Percentiles rank a stretch among this genome's conserved stretches.
phyloP scores from a whole-genome alignment of 2,797 vertebrate species.

The Amphiprion clarkii region DNA sequence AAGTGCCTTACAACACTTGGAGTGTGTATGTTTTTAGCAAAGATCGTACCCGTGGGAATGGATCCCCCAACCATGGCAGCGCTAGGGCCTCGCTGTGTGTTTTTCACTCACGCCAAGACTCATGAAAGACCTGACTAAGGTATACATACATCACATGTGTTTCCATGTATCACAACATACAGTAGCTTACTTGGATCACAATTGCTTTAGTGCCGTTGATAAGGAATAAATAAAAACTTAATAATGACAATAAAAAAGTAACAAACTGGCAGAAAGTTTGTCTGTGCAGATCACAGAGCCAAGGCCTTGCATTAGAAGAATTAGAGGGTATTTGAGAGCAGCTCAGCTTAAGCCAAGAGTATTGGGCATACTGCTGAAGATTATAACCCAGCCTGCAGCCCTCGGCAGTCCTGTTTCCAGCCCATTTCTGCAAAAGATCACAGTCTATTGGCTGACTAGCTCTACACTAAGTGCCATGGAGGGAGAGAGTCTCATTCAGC shows the following conservation, averaged over 20 bases:
- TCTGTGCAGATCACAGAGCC: constrained; percentile 50
- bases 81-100: background rate
- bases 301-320: constrained; percentile 69
- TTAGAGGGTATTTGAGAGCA: constrained; percentile 75
- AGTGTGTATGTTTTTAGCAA: constrained; percentile 1
- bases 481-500: constrained; percentile 62
- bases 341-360: constrained; percentile 71
- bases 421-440: constrained; percentile 79
- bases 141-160: background rate
- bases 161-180: constrained; percentile 25
- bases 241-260: constrained; percentile 50
- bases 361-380: constrained; percentile 72
- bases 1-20: background rate
- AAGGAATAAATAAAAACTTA: constrained; percentile 55
- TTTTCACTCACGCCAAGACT: constrained; percentile 2
- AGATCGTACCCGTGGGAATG: background rate
- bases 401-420: constrained; percentile 70
- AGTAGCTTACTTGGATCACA: constrained; percentile 41
- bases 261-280: constrained; percentile 44
- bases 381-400: constrained; percentile 71
- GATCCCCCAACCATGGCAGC: background rate
- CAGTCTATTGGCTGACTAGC: constrained; percentile 71
- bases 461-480: constrained; percentile 78
- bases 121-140: background rate
- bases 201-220: constrained; percentile 47